Percentiles rank a stretch among this genome's conserved stretches.
Evolutionary conservation across 2,888 invertebrate genomes (phyloP).

Genomic region (Aspidiotus destructor): DNA sequence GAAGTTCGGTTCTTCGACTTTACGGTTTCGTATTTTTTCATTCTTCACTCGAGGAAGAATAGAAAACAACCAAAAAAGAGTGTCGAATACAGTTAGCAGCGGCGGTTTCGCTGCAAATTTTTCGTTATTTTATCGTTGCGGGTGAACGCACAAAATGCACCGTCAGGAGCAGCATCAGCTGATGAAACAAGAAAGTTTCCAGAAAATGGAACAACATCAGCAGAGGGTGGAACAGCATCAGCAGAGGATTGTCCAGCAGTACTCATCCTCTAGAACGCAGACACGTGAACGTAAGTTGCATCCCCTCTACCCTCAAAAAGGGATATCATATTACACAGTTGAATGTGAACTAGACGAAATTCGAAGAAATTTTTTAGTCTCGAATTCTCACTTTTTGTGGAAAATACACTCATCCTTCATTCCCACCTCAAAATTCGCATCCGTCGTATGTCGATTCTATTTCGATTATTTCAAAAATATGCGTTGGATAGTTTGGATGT

Average conservation of each 20-base stretch:
- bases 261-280: constrained; percentile 18
- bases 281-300: constrained; percentile 8
- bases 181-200: constrained; percentile 24
- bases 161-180: constrained; percentile 23
- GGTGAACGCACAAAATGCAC: constrained; percentile 16
- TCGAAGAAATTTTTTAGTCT: too few relatives aligned
- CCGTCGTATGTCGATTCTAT: too few relatives aligned
- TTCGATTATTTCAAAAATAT: too few relatives aligned
- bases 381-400: too few relatives aligned
- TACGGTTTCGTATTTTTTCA: constrained; percentile 11
- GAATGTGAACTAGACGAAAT: too few relatives aligned
- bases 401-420: too few relatives aligned
- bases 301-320: background rate
- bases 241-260: constrained; percentile 23
- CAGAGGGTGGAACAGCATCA: constrained; percentile 26
- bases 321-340: too few relatives aligned
- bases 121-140: constrained; percentile 7
- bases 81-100: constrained; percentile 15
- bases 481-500: too few relatives aligned
- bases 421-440: too few relatives aligned
- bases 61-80: background rate
- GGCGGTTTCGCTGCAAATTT: constrained; percentile 20
- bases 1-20: constrained; percentile 9
- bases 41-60: constrained; percentile 12
- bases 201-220: constrained; percentile 23